Evolutionary conservation across 2,888 invertebrate species (phyloP), one percentile per base, ranked within the genome.

Genomic region (Thecophora atra): DNA sequence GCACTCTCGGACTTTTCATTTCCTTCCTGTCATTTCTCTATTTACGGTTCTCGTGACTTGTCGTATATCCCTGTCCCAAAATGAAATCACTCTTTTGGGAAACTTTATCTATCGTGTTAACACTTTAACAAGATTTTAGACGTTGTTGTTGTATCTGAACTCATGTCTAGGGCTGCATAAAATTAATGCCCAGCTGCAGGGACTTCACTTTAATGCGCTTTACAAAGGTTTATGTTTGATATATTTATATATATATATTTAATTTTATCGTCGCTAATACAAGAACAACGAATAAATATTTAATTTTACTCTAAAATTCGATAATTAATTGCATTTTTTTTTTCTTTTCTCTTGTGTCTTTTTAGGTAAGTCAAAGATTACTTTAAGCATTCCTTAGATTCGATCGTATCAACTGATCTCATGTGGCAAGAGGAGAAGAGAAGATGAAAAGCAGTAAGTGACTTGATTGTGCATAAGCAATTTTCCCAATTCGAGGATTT

Each of bases 61-160:
- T 64, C 44, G 2, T 15, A 26, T 21, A 52, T 15, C 30, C 15
- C 24, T 8, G 28, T 13, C 19, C 44, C 5, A 5, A 26, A 30
- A 4, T 30, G 42, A 21, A 28, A 62, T 30, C 30, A 5, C 73
- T 74, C 74, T 78, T 76, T 74, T 24, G 74, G 75, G 74, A 74
- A 78, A 78, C 79, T 76, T 77, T 77, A 77, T 76, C 76, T 74
- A 74, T 77, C 75, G 79, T 80, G 80, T 80, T 80, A 78, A 79
- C 80, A 78, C 76, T 78, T 79, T 78, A 75, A 79, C 79, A 77
- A 79, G 79, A 81, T 79, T 80, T 81, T 78, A 79, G 78, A 77
- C 54, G 54, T 67, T 52, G 47, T 65, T 11, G 30, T 30, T 30
- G 30, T 8, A 4, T 30, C 5, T 30, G 30, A 30, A 30, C 30